phyloP scores from a whole-genome alignment of 2,797 vertebrate species.

The Gallinago stenura region DNA sequence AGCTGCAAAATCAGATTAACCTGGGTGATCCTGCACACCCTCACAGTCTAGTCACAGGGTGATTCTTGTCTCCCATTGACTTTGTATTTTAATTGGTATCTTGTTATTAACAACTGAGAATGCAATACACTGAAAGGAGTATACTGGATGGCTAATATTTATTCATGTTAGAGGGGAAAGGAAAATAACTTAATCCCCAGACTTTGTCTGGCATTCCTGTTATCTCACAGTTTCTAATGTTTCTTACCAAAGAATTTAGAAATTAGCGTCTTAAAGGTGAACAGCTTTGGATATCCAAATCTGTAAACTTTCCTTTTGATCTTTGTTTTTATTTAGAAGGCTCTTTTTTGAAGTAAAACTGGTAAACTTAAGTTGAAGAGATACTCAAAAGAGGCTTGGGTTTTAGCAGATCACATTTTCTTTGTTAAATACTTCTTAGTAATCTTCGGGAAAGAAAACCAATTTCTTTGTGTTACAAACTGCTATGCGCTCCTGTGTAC shows the following conservation, averaged over 20 bases:
- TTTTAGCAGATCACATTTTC: background rate
- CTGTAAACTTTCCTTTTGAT: background rate
- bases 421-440: background rate
- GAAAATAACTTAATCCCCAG: conserved; percentile 5
- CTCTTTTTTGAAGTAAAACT: background rate
- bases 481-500: background rate
- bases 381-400: background rate
- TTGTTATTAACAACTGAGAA: conserved; percentile 13
- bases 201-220: background rate
- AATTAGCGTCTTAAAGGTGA: background rate
- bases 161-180: background rate
- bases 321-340: background rate
- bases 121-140: background rate
- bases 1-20: background rate
- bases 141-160: conserved; percentile 12
- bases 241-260: background rate
- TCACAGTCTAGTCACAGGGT: background rate
- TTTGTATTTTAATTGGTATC: conserved; percentile 37
- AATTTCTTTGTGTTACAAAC: background rate
- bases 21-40: background rate
- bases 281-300: background rate
- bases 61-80: conserved; percentile 1
- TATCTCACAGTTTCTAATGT: background rate
- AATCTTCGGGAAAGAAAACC: background rate
- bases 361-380: background rate